A percentile compares a stretch with the other conserved stretches of the same genome.
Evolutionary conservation across 2,888 invertebrate species (phyloP).

Genomic region (Drosophila acutilabella): DNA sequence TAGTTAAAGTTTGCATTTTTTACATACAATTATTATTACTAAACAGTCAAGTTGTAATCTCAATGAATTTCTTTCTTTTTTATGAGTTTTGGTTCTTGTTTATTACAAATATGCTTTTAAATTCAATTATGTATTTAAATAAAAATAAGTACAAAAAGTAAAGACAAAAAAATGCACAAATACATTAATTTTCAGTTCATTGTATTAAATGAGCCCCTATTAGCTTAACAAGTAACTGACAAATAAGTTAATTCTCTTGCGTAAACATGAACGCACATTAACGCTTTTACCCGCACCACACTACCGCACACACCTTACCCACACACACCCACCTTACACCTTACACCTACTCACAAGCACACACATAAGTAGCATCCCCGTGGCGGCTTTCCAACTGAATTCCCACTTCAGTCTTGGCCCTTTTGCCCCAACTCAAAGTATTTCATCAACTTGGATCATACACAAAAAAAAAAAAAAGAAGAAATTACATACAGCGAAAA

Average conservation of each 20-base stretch:
- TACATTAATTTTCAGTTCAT: conserved; percentile 74
- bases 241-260: conserved; percentile 79
- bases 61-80: too few species aligned
- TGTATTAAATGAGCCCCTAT: conserved; percentile 76
- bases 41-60: too few species aligned
- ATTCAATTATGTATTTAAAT: conserved; percentile 6
- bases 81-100: too few species aligned
- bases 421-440: conserved; percentile 35
- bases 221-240: conserved; percentile 81
- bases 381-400: conserved; percentile 39
- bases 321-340: too few species aligned
- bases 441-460: conserved; percentile 68
- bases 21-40: too few species aligned
- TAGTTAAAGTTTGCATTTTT: too few species aligned
- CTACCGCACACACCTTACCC: conserved; percentile 14
- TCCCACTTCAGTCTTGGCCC: conserved; percentile 6
- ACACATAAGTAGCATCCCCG: conserved; percentile 23
- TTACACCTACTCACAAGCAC: conserved; percentile 9
- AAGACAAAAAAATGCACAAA: conserved; percentile 32
- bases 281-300: conserved; percentile 48
- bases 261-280: conserved; percentile 75
- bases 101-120: background rate
- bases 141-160: background rate
- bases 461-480: conserved; percentile 17
- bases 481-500: conserved; percentile 1